Percentiles rank a stretch among this genome's conserved stretches.
Evolutionary conservation across 2,888 invertebrate species (phyloP).

Genomic region (Himalopsyche kuldschensis): DNA sequence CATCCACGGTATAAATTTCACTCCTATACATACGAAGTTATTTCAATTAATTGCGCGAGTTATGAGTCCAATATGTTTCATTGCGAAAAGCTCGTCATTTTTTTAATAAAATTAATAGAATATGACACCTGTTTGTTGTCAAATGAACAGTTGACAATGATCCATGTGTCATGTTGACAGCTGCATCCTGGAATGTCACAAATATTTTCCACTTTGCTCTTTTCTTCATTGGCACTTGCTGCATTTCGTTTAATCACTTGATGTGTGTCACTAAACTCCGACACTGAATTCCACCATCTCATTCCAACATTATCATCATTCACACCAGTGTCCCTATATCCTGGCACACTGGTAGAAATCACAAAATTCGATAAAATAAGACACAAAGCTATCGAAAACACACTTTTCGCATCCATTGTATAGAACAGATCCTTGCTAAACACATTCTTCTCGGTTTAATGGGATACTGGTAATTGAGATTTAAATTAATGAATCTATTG

Average conservation of each 20-base stretch:
- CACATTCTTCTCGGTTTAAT: conserved; percentile 4
- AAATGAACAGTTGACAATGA: conserved; percentile 67
- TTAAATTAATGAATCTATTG: not conserved
- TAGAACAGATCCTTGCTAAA: not conserved
- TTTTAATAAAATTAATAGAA: not conserved
- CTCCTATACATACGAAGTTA: too few relatives aligned
- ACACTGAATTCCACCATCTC: not conserved
- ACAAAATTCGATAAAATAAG: not conserved
- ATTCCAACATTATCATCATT: not conserved
- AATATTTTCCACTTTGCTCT: conserved; percentile 43
- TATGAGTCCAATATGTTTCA: too few relatives aligned
- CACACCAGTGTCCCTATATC: not conserved
- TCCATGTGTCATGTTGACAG: conserved; percentile 63
- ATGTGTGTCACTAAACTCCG: not conserved
- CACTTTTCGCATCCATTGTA: conserved; percentile 16
- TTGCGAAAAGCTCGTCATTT: too few relatives aligned
- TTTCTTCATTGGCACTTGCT: not conserved
- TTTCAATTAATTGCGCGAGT: too few relatives aligned
- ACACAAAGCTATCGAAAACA: conserved; percentile 2
- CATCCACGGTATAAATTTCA: too few relatives aligned
- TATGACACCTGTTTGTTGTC: conserved; percentile 61
- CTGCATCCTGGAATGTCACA: conserved; percentile 63
- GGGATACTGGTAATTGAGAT: not conserved
- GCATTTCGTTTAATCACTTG: not conserved
- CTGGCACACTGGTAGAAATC: not conserved